Evolutionary conservation across 2,888 invertebrate genomes (phyloP).

Genomic region (Ectemnius lituratus): DNA sequence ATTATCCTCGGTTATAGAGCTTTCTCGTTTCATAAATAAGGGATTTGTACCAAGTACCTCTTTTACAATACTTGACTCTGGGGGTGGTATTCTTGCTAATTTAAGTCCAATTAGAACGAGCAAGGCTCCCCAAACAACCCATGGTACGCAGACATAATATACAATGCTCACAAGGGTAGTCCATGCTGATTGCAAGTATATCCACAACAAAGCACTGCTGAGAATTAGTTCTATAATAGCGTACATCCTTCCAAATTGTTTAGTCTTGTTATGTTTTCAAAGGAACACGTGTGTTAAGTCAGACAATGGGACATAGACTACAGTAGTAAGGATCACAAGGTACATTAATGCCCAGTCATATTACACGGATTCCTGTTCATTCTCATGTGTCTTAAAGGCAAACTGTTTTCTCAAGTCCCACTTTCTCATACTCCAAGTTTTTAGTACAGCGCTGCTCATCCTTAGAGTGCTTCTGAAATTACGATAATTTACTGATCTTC

Average conservation of each 20-base stretch:
- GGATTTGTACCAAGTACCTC: slow-evolving; percentile 73
- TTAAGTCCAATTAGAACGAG: slow-evolving; percentile 60
- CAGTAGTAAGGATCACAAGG: background rate
- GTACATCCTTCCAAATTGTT: slow-evolving; percentile 47
- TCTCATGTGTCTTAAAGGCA: too few species aligned
- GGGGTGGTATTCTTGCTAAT: slow-evolving; percentile 66
- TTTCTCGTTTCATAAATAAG: slow-evolving; percentile 55
- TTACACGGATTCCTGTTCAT: too few species aligned
- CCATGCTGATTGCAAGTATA: slow-evolving; percentile 64
- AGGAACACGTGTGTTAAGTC: slow-evolving; percentile 10
- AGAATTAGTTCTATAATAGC: slow-evolving; percentile 59
- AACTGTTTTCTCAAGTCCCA: too few species aligned
- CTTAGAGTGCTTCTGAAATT: too few species aligned
- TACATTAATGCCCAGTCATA: background rate
- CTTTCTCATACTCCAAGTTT: too few species aligned
- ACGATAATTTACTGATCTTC: too few species aligned
- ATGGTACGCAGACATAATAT: slow-evolving; percentile 68
- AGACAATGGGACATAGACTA: background rate
- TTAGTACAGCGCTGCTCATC: too few species aligned
- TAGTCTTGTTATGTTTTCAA: slow-evolving; percentile 41
- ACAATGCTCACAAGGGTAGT: slow-evolving; percentile 59
- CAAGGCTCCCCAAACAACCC: slow-evolving; percentile 69
- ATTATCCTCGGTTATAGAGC: slow-evolving; percentile 44
- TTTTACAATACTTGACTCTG: slow-evolving; percentile 60
- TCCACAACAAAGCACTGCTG: slow-evolving; percentile 65